Conservation (phyloP, 2,888 invertebrate genomes). For the Apoderus coryli region DNA sequence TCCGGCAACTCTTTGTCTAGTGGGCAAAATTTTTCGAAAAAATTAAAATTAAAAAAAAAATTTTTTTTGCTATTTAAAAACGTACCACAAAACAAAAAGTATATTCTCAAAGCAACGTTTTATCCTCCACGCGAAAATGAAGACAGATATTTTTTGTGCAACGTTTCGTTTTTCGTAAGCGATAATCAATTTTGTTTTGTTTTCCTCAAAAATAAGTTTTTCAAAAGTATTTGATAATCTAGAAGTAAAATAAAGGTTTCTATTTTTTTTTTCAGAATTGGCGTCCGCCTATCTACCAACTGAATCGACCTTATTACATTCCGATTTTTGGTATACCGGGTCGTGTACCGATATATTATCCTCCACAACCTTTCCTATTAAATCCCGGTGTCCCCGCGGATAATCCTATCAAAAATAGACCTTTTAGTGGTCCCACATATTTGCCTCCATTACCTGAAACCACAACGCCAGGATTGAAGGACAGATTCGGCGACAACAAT, state of each 20-base stretch:
- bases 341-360: conserved; percentile 25
- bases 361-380: conserved; percentile 24
- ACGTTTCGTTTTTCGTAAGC: too few species aligned
- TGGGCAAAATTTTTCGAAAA: too few species aligned
- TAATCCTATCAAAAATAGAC: conserved; percentile 20
- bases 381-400: conserved; percentile 22
- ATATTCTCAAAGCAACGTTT: too few species aligned
- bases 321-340: conserved; percentile 26
- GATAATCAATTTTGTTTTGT: background rate
- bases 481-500: background rate
- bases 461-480: too few species aligned
- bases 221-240: background rate
- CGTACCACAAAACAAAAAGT: too few species aligned
- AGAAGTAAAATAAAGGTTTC: too few species aligned
- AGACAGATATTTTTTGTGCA: too few species aligned
- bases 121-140: too few species aligned
- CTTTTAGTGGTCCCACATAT: conserved; percentile 20
- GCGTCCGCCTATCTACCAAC: conserved; percentile 23
- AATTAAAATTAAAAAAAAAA: too few species aligned
- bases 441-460: too few species aligned
- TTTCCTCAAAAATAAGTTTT: background rate
- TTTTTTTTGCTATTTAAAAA: too few species aligned
- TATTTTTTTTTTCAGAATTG: conserved; percentile 16
- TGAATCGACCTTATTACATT: conserved; percentile 28
- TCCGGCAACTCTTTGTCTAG: too few species aligned